Percentiles rank a stretch among this genome's conserved stretches.
Conservation (phyloP, 2,113 vertebrate species). For the Sinocyclocheilus anshuiensis region DNA sequence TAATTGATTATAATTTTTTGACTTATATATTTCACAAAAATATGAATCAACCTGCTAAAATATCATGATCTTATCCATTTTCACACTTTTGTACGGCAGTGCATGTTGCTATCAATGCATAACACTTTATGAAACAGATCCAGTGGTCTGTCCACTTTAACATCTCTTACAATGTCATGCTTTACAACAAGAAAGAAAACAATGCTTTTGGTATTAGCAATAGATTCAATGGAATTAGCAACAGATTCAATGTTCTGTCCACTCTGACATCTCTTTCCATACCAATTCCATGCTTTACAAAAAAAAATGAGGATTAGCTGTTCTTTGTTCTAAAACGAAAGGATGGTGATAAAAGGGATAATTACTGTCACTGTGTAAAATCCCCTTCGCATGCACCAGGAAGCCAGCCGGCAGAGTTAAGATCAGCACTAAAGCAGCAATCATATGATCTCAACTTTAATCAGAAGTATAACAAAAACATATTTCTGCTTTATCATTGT, state of each 20-base stretch:
- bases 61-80: too few species aligned
- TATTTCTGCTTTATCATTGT: slow-evolving; percentile 29
- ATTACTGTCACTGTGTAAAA: slow-evolving; percentile 36
- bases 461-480: slow-evolving; percentile 48
- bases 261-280: neutral
- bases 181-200: slow-evolving; percentile 26
- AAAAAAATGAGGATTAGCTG: slow-evolving; percentile 39
- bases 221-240: neutral
- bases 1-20: too few species aligned
- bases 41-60: too few species aligned
- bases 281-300: neutral
- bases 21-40: too few species aligned
- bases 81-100: neutral
- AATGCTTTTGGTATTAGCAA: slow-evolving; percentile 29
- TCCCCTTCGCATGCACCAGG: slow-evolving; percentile 15
- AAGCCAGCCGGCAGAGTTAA: slow-evolving; percentile 7
- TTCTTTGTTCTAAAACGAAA: slow-evolving; percentile 39
- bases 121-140: neutral
- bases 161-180: neutral
- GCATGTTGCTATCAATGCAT: neutral
- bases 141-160: neutral
- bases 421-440: slow-evolving; percentile 30
- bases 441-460: slow-evolving; percentile 57
- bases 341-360: neutral
- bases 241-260: neutral